Conservation (phyloP, 2,113 vertebrate species). For the Psephotus haematonotus region DNA sequence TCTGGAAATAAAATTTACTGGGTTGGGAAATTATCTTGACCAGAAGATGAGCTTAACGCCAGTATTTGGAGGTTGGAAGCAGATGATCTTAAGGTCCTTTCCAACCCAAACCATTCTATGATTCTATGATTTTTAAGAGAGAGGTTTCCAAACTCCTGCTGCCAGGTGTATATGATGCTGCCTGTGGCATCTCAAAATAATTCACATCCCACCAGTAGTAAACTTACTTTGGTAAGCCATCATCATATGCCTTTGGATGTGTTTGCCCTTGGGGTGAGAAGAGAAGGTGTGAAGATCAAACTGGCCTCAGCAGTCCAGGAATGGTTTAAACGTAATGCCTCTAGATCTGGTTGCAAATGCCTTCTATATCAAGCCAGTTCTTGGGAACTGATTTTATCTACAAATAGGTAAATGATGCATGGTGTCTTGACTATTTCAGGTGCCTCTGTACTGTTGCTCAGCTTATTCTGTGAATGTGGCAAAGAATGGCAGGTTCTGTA, state of each 20-base stretch:
- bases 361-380: neutral
- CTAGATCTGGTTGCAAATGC: neutral
- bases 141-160: neutral
- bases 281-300: neutral
- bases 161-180: neutral
- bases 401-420: neutral
- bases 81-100: neutral
- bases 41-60: neutral
- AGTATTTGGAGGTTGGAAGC: neutral
- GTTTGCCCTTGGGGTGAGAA: neutral
- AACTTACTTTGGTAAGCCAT: neutral
- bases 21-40: neutral
- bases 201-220: neutral
- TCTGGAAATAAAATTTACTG: neutral
- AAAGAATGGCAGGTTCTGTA: neutral
- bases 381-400: neutral
- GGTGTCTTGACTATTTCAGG: neutral
- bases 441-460: neutral
- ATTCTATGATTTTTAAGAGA: neutral
- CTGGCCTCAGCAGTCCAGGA: neutral
- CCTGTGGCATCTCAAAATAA: neutral
- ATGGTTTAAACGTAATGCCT: neutral
- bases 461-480: fast-evolving
- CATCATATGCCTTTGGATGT: neutral
- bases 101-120: neutral